A percentile compares a stretch with the other conserved stretches of the same genome.
These are phyloP conservation scores for Muraenolepis orangiensis DNA, from an alignment of 2,797 vertebrate genomes.

Conservation along the genomic window DNA sequence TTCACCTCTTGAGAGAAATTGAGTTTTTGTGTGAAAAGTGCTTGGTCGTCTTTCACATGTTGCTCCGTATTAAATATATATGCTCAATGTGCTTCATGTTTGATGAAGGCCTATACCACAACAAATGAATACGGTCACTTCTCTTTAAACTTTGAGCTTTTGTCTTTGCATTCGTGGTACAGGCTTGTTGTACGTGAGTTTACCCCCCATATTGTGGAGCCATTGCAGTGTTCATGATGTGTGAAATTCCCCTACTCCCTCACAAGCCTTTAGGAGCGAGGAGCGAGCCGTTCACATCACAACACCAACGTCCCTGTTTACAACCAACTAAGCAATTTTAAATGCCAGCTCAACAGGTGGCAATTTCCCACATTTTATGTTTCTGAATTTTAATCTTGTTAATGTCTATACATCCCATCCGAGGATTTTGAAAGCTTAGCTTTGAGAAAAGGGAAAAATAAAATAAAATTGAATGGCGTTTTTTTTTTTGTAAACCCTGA, in stretches of 20 bases:
- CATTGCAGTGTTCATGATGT: neutral
- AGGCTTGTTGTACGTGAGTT: slow-evolving; percentile 22
- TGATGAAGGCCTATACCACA: neutral
- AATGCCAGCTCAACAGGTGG: slow-evolving; percentile 48
- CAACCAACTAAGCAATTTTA: slow-evolving; percentile 42
- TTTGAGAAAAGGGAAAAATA: slow-evolving; percentile 53
- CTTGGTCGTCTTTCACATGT: neutral
- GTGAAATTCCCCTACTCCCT: slow-evolving; percentile 54
- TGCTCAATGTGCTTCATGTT: neutral
- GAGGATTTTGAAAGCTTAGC: slow-evolving; percentile 66
- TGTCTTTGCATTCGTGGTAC: neutral
- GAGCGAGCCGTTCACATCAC: slow-evolving; percentile 37
- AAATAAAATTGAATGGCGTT: slow-evolving; percentile 48
- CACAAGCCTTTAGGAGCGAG: slow-evolving; percentile 37
- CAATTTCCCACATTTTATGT: slow-evolving; percentile 53
- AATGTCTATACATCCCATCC: slow-evolving; percentile 67
- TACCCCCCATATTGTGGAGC: neutral
- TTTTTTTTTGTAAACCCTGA: slow-evolving; percentile 61
- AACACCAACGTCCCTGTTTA: slow-evolving; percentile 58
- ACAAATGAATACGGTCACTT: neutral
- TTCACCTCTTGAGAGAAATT: neutral
- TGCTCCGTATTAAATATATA: neutral
- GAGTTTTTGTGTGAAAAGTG: neutral
- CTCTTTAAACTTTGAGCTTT: neutral
- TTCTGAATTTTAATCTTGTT: slow-evolving; percentile 65